A percentile compares a stretch with the other conserved stretches of the same genome.
Conservation (phyloP, 2,113 vertebrate species). For the Triplophysa siluroides region DNA sequence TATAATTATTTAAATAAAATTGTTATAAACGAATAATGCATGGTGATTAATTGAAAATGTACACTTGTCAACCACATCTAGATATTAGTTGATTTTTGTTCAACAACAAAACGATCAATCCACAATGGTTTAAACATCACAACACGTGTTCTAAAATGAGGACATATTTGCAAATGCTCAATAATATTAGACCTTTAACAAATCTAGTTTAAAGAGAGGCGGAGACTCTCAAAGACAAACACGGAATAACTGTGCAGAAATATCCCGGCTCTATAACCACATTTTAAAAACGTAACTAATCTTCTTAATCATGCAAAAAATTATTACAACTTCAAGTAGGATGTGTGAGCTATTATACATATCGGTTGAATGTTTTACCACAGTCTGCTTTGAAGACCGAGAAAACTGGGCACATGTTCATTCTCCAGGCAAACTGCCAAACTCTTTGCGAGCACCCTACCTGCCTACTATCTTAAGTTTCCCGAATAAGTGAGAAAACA, state of each 20-base stretch:
- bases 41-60: constrained; percentile 80
- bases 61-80: constrained; percentile 66
- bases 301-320: constrained; percentile 19
- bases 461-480: constrained; percentile 81
- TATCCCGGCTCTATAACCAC: background rate
- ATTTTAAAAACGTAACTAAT: background rate
- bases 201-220: background rate
- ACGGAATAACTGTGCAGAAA: background rate
- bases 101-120: constrained; percentile 34
- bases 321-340: constrained; percentile 26
- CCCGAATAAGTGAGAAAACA: constrained; percentile 73
- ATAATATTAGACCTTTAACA: too few relatives aligned
- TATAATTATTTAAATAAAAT: constrained; percentile 52
- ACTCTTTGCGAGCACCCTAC: constrained; percentile 79
- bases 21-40: constrained; percentile 76
- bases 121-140: too few relatives aligned
- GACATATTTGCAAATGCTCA: too few relatives aligned
- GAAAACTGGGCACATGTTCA: constrained; percentile 74
- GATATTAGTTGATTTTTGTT: constrained; percentile 61
- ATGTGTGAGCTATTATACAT: constrained; percentile 3
- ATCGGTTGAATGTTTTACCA: constrained; percentile 14
- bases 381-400: constrained; percentile 51
- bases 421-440: constrained; percentile 84
- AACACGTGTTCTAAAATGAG: too few relatives aligned
- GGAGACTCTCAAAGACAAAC: background rate